A percentile compares a stretch with the other conserved stretches of the same genome.
These are phyloP conservation scores for Oncopodura yosiiana DNA, from an alignment of 1,140 invertebrate species.

Conservation along the genomic window DNA sequence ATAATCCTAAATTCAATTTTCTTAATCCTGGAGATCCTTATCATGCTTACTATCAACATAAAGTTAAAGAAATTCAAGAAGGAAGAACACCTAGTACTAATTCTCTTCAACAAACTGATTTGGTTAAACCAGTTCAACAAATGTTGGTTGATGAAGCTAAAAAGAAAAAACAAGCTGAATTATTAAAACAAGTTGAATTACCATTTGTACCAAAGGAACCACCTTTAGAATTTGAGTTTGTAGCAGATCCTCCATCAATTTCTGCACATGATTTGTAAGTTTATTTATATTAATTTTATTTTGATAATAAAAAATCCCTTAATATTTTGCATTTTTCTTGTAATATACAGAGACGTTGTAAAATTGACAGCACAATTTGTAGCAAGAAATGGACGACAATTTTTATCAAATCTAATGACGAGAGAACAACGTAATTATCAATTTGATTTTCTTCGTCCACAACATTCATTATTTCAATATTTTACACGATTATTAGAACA, in stretches of 20 bases:
- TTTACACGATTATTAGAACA: slow-evolving; percentile 97
- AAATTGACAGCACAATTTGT: slow-evolving; percentile 98
- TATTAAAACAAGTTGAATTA: slow-evolving; percentile 75
- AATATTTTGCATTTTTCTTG: not conserved
- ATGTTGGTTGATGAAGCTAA: slow-evolving; percentile 51
- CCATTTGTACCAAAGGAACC: slow-evolving; percentile 90
- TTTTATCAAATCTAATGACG: slow-evolving; percentile 96
- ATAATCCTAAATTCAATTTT: slow-evolving; percentile 97
- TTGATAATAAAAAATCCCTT: not conserved
- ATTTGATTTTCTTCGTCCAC: slow-evolving; percentile 96
- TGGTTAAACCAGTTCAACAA: slow-evolving; percentile 25
- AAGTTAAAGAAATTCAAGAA: slow-evolving; percentile 91
- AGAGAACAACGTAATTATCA: slow-evolving; percentile 96
- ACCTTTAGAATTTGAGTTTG: slow-evolving; percentile 92
- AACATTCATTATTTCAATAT: slow-evolving; percentile 97
- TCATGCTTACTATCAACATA: slow-evolving; percentile 97
- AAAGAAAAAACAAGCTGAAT: slow-evolving; percentile 71
- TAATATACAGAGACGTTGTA: slow-evolving; percentile 75
- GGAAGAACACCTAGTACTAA: slow-evolving; percentile 51
- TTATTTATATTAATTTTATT: slow-evolving; percentile 21
- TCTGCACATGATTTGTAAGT: slow-evolving; percentile 92
- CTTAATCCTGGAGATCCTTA: slow-evolving; percentile 95
- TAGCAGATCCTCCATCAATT: slow-evolving; percentile 95
- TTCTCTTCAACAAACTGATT: slow-evolving; percentile 17
- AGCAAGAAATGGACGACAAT: slow-evolving; percentile 93